Conservation (phyloP, 2,888 invertebrate species). For the Caradrina kadenii region DNA sequence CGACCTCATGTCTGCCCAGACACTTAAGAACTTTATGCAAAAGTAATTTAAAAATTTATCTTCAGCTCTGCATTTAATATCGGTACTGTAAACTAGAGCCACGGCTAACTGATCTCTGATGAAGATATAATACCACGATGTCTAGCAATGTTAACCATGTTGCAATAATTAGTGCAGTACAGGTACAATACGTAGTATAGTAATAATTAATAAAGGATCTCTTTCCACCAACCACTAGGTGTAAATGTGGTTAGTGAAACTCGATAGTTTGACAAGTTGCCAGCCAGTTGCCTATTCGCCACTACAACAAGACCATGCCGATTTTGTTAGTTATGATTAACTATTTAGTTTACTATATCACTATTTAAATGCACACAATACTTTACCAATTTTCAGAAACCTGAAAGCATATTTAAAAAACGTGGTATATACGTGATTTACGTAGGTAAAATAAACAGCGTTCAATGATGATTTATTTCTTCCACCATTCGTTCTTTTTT, state of each 20-base stretch:
- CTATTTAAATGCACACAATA: not conserved
- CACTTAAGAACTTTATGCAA: conserved; percentile 51
- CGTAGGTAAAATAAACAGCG: conserved; percentile 23
- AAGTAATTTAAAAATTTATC: conserved; percentile 42
- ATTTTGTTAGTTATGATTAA: not conserved
- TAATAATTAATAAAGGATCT: conserved; percentile 3
- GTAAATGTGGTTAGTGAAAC: conserved; percentile 30
- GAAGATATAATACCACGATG: not conserved
- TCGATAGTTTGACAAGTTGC: conserved; percentile 43
- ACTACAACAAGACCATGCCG: conserved; percentile 2
- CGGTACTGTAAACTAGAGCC: not conserved
- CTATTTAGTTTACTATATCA: not conserved
- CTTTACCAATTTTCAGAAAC: conserved; percentile 8
- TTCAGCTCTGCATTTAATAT: conserved; percentile 24
- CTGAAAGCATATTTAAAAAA: conserved; percentile 22
- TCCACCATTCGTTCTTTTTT: conserved; percentile 22
- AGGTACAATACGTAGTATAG: no score
- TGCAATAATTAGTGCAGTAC: conserved; percentile 26
- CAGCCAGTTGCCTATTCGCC: conserved; percentile 18
- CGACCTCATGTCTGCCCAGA: conserved; percentile 64
- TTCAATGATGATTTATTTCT: conserved; percentile 44
- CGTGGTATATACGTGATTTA: conserved; percentile 21
- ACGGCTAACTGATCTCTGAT: not conserved
- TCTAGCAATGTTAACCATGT: conserved; percentile 8
- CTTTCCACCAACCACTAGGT: conserved; percentile 11